These are phyloP conservation scores for Calliopsis andreniformis DNA, from an alignment of 1,140 invertebrate genomes.

Conservation along the genomic window DNA sequence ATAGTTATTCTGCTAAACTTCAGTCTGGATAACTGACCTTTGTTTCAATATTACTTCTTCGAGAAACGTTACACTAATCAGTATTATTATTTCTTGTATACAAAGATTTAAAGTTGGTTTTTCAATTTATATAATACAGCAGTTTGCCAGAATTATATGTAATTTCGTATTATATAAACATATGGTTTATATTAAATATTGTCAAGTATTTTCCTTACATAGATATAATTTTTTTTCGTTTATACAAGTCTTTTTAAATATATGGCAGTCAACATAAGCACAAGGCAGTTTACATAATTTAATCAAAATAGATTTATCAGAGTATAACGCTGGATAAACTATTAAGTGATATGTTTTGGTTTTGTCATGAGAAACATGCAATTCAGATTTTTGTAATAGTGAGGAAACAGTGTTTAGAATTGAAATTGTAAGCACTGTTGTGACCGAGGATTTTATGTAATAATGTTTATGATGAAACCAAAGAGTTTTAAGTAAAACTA, in stretches of 20 bases:
- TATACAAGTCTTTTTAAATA: slow-evolving; percentile 26
- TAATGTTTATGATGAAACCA: slow-evolving; percentile 55
- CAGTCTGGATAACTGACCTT: slow-evolving; percentile 40
- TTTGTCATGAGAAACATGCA: slow-evolving; percentile 3
- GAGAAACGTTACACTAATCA: slow-evolving; percentile 52
- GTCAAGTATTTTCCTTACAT: slow-evolving; percentile 20
- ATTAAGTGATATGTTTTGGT: slow-evolving; percentile 6
- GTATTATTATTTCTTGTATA: slow-evolving; percentile 61
- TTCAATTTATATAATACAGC: slow-evolving; percentile 35
- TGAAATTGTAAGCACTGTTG: slow-evolving; percentile 31
- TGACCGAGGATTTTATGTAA: slow-evolving; percentile 65
- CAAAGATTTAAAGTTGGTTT: slow-evolving; percentile 51
- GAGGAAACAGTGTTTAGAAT: slow-evolving; percentile 44
- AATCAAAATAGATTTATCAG: slow-evolving; percentile 31
- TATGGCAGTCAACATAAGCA: not conserved
- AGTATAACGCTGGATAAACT: slow-evolving; percentile 14
- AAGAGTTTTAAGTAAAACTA: slow-evolving; percentile 56
- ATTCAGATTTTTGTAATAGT: slow-evolving; percentile 10
- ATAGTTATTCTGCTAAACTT: slow-evolving; percentile 20
- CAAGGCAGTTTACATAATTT: not conserved
- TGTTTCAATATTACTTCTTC: slow-evolving; percentile 35
- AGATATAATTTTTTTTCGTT: slow-evolving; percentile 40
- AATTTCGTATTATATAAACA: slow-evolving; percentile 47
- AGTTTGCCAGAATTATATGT: slow-evolving; percentile 51
- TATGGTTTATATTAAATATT: slow-evolving; percentile 13